A percentile compares a stretch with the other conserved stretches of the same genome.
Evolutionary conservation across 2,888 invertebrate species (phyloP).

Genomic region (Physocephala rufipes): DNA sequence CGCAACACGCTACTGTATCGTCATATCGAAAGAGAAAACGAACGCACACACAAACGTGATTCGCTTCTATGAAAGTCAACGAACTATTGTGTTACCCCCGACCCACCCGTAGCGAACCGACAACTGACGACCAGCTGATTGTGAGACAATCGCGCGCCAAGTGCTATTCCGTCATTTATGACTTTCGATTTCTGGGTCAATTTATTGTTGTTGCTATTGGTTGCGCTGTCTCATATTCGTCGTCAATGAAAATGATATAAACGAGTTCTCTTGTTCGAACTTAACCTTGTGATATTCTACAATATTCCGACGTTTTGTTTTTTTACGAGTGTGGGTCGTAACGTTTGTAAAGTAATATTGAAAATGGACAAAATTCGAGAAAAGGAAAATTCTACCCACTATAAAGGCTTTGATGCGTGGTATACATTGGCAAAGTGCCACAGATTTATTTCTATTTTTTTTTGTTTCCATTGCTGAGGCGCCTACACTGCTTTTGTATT

Average conservation of each 20-base stretch:
- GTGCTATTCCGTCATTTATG: background rate
- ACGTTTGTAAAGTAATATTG: background rate
- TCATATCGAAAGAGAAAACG: background rate
- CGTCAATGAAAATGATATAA: background rate
- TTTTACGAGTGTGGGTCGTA: background rate
- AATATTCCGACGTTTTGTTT: background rate
- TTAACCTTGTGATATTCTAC: constrained; percentile 6
- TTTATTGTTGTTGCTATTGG: background rate
- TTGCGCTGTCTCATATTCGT: background rate
- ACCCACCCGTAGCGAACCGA: no score
- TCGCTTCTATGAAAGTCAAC: constrained; percentile 17
- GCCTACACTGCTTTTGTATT: no score
- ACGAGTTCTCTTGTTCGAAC: constrained; percentile 13
- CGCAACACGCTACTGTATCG: background rate
- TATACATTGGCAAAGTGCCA: no score
- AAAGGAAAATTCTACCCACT: no score
- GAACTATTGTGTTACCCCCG: constrained; percentile 16
- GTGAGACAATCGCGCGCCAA: background rate
- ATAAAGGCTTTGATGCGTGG: no score
- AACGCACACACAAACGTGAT: no score
- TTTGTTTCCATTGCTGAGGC: no score
- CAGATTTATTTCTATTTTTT: no score
- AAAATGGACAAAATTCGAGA: no score
- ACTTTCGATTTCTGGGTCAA: constrained; percentile 21
- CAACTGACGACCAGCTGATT: constrained; percentile 27